Evolutionary conservation across 2,888 invertebrate genomes (phyloP), one percentile per base, ranked within the genome.

Genomic region (Thera britannica): DNA sequence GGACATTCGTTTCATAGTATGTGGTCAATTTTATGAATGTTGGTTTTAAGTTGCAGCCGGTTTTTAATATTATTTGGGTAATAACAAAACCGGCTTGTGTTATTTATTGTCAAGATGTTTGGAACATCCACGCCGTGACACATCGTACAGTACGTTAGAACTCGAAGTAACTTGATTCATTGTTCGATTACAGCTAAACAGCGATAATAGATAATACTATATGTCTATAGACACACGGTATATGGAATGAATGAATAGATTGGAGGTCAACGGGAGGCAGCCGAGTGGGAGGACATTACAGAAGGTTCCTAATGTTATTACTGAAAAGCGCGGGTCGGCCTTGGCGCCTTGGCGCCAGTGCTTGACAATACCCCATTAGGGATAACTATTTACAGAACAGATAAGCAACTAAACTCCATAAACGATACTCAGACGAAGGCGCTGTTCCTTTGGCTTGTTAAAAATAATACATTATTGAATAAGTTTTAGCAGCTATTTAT

Each of bases 311-410:
- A 83, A 83, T 81, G 78, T 76, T 69, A 78, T 76, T 69, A 78
- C 80, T 78, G 77, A 81, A 79, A 80, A 79, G 79, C 75, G 72
- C 75, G 75, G 72, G 74, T 76, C 68, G 74, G 23, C 23, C 23
- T 76, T 67, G 62, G 68, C 63, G 64, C 72, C 71, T 67, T 73
- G 81, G 81, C 83, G 83, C 83, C 84, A 79, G 73, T 64, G 75
- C 77, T 70, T 77, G 80, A 85, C 85, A 85, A 86, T 85, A 77
- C 80, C 70, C 84, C 81, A 85, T 86, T 86, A 83, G 70, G 79
- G 71, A 75, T 72, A 77, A 78, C 76, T 79, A 77, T 79, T 78
- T 78, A 82, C 75, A 72, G 78, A 74, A 73, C 76, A 75, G 77
- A 72, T 69, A 70, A 71, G 59, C 51, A 65, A 67, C 65, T 66